Base-by-base conservation (phyloP, 1,140 invertebrate genomes). In the Drosophila pallidifrons region DNA sequence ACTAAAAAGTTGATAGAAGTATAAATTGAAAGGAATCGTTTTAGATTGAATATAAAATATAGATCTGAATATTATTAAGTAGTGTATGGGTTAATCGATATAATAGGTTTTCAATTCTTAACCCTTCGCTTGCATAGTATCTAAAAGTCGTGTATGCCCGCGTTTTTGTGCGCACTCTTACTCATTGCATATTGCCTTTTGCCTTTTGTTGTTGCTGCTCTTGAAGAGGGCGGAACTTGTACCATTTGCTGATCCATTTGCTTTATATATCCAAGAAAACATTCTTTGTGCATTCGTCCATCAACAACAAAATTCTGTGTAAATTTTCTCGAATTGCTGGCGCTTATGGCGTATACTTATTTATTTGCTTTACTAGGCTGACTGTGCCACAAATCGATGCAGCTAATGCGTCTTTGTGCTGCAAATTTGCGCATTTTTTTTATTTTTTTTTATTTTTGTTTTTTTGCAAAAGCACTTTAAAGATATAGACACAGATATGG, bases 191-290 rank as follows among this genome's bases (percentile, higher is more conserved):
- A 25, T 35, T 49, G 46, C 28, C 41, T 32, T 46, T 25, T 25
- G 20, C 20, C 3, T 25, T 25, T 25, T 30, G 41, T 13, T 57
- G 10, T 4, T 49, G 25, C n/a, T 52, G 35, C 49, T 41, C 6
- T 55, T 45, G 25, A 4, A 8, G 67, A 32, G 57, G 67, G 49
- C 13, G 68, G 58, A 52, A 63, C 60, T 32, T 13, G 15, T 25
- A 54, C 28, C 63, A 66, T 63, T 49, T 58, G 65, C 30, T 47
- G 45, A 45, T 61, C 55, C 25, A 38, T 25, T 25, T 25, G 20
- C 20, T 25, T 3, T 25, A 25, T 25, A 32, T 43, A 60, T 45
- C 43, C 46, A 52, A 61, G 25, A 13, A 59, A 43, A 59, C 45
- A 59, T 46, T 59, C 57, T 46, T 45, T 25, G 55, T 43, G 55